These are phyloP conservation scores for Apistogramma diplotaenia DNA, from an alignment of 2,113 vertebrate genomes.

Conservation along the genomic window DNA sequence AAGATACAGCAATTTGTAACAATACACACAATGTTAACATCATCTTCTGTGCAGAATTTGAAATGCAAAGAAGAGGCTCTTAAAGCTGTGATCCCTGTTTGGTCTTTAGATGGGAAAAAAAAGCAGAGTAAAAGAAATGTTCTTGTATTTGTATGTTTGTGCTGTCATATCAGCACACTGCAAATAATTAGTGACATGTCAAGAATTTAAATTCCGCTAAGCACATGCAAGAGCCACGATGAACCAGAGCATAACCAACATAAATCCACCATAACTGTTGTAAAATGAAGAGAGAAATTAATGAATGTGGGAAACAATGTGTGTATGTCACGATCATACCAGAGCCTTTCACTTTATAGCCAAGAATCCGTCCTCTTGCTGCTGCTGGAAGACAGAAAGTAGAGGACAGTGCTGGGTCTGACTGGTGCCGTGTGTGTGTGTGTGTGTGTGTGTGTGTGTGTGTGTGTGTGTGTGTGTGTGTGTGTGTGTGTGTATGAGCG, in stretches of 20 bases:
- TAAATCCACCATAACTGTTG: background rate
- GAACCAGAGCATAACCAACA: background rate
- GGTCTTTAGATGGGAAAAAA: background rate
- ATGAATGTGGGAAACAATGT: background rate
- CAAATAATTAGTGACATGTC: background rate
- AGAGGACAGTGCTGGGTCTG: constrained; percentile 5
- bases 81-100: background rate
- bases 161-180: background rate
- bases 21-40: background rate
- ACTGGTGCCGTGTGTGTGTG: no score
- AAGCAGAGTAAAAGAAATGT: background rate
- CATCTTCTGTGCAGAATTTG: background rate
- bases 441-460: no score
- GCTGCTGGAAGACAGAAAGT: background rate
- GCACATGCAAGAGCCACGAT: background rate
- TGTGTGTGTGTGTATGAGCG: constrained; percentile 7
- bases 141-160: background rate
- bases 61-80: background rate
- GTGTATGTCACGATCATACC: background rate
- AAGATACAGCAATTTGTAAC: background rate
- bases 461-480: background rate
- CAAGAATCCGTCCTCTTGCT: background rate
- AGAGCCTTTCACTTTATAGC: background rate
- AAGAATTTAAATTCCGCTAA: background rate
- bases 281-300: background rate